Conservation (phyloP, 37 sponge, comb jelly and placozoan genomes). For the Haliclona indistincta region DNA sequence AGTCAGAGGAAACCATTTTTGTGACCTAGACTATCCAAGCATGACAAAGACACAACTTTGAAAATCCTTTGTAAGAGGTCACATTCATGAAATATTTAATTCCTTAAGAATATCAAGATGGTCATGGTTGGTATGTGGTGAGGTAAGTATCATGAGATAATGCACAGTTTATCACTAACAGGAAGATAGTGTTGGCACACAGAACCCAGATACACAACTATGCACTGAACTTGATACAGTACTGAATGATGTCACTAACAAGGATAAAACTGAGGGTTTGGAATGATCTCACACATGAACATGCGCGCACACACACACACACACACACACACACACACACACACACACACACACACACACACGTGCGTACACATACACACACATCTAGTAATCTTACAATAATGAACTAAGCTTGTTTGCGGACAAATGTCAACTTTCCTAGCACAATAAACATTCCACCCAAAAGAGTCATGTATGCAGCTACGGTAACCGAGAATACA, state of each 20-base stretch:
- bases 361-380: neutral
- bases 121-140: no score
- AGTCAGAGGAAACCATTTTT: neutral
- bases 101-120: no score
- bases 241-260: neutral
- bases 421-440: neutral
- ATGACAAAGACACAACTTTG: neutral
- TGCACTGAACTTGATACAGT: neutral
- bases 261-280: neutral
- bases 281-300: no score
- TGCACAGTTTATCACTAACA: no score
- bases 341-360: constrained; percentile 2
- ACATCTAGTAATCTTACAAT: neutral
- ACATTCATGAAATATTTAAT: no score
- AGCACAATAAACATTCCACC: neutral
- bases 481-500: neutral
- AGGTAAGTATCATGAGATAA: no score
- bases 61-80: no score
- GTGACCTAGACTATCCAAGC: neutral
- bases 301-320: neutral
- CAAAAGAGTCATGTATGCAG: neutral
- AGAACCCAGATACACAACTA: no score
- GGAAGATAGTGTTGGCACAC: no score
- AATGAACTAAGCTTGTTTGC: neutral
- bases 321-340: neutral